Percentiles rank a stretch among this genome's conserved stretches.
Conservation (phyloP, 2,113 vertebrate genomes). For the Uropsilus gracilis region DNA sequence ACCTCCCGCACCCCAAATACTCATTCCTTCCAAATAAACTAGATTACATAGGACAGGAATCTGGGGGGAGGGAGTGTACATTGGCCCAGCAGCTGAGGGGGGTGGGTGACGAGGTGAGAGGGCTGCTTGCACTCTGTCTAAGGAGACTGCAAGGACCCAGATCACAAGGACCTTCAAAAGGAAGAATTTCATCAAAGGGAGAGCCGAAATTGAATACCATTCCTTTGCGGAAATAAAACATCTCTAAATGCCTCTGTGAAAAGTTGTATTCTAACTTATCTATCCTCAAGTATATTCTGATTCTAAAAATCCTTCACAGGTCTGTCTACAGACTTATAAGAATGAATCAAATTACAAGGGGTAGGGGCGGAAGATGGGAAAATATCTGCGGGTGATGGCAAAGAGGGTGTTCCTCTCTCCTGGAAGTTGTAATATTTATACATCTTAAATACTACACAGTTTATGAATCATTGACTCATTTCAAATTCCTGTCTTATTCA, state of each 20-base stretch:
- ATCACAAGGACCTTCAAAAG: neutral
- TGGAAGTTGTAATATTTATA: neutral
- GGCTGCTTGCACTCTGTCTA: no score
- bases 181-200: neutral
- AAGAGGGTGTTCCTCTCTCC: neutral
- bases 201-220: neutral
- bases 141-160: neutral
- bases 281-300: neutral
- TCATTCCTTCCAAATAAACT: neutral
- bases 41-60: neutral
- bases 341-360: neutral
- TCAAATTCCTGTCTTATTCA: neutral
- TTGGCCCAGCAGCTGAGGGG: no score
- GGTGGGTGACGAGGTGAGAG: no score
- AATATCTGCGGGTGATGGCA: neutral
- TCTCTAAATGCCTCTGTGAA: neutral
- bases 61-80: neutral
- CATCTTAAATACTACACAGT: neutral
- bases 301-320: neutral
- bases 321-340: neutral
- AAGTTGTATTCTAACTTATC: neutral
- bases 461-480: neutral
- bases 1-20: neutral
- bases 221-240: neutral
- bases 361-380: neutral